A percentile compares a stretch with the other conserved stretches of the same genome.
phyloP scores from a whole-genome alignment of 2,113 vertebrate species.

The Hyaena hyaena region DNA sequence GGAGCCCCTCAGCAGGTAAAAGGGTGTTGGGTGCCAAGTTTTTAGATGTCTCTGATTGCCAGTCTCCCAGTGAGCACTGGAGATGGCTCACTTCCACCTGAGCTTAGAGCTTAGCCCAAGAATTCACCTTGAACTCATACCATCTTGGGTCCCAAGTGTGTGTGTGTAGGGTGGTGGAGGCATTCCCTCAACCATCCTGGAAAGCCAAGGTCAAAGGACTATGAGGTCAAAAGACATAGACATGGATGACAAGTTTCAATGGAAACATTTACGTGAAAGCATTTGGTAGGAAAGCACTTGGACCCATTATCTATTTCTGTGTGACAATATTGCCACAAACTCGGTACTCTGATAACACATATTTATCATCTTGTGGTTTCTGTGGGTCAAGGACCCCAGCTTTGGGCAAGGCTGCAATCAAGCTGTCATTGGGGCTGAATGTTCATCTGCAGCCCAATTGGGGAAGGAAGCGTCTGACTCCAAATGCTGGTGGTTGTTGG shows the following conservation, averaged over 20 bases:
- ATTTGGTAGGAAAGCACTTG: neutral
- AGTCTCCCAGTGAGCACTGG: fast-evolving
- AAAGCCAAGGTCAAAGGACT: neutral
- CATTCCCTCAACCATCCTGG: neutral
- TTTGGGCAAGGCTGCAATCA: neutral
- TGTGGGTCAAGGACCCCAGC: too few species aligned
- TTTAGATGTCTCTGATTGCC: neutral
- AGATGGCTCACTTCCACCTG: fast-evolving
- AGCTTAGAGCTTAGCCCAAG: neutral
- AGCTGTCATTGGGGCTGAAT: neutral
- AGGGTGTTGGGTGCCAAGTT: fast-evolving
- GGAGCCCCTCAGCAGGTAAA: fast-evolving
- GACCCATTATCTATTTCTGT: neutral
- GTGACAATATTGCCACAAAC: too few species aligned
- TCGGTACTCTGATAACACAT: too few species aligned
- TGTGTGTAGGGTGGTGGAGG: neutral
- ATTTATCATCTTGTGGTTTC: neutral
- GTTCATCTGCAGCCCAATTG: neutral
- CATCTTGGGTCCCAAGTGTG: fast-evolving
- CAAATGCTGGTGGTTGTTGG: too few species aligned
- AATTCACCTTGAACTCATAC: neutral
- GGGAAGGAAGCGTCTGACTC: neutral
- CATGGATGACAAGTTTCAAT: neutral
- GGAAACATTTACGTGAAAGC: neutral
- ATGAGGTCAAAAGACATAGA: neutral